A percentile compares a stretch with the other conserved stretches of the same genome.
These are phyloP conservation scores for Papilio polyxenes DNA, from an alignment of 1,140 invertebrate species.

Conservation along the genomic window DNA sequence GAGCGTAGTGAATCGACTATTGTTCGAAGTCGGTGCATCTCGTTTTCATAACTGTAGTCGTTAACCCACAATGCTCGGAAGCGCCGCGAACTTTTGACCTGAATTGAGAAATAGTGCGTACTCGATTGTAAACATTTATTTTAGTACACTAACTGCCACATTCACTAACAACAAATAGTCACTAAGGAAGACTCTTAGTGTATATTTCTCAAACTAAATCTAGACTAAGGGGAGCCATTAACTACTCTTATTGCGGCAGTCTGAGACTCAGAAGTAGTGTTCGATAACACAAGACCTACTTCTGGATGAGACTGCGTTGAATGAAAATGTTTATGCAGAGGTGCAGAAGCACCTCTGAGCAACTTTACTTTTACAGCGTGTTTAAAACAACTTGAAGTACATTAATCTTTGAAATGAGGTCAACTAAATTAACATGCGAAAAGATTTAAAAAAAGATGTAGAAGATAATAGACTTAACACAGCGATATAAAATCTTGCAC, in stretches of 20 bases:
- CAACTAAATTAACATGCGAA: background rate
- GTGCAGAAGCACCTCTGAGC: no score
- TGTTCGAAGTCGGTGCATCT: conserved; percentile 34
- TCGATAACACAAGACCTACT: background rate
- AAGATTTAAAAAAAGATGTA: background rate
- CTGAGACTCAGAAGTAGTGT: background rate
- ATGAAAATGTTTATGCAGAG: background rate
- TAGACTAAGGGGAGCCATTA: no score
- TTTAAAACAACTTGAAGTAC: background rate
- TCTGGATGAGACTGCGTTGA: background rate
- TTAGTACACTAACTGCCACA: background rate
- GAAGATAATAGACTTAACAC: conserved; percentile 5
- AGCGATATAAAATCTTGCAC: background rate
- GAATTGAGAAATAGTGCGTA: conserved; percentile 14
- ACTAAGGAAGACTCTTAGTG: no score
- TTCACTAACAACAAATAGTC: no score
- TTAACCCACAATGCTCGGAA: conserved; percentile 31
- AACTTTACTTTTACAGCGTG: background rate
- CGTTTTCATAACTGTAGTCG: conserved; percentile 35
- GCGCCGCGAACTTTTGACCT: conserved; percentile 31
- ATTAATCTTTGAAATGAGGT: background rate
- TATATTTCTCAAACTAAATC: no score
- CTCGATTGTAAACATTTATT: background rate
- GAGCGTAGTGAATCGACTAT: conserved; percentile 27
- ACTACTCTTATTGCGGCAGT: background rate